Base-by-base conservation (phyloP, 2,888 invertebrate species). In the Tethea ocularis region DNA sequence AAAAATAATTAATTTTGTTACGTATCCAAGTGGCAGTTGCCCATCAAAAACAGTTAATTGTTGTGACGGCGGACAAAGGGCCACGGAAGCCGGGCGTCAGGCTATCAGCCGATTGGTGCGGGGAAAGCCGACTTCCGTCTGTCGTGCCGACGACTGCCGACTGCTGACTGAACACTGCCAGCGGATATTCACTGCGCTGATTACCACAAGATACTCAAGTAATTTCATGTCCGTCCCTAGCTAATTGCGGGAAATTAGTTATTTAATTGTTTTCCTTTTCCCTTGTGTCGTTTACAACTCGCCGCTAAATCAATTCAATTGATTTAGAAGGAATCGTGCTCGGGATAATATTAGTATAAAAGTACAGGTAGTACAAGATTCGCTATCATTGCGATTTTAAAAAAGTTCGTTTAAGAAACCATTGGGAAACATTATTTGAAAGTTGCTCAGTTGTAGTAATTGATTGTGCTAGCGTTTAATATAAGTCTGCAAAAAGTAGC, bases 241-340 rank as follows among this genome's bases (percentile, higher is more conserved):
- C 80, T 91, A 90, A 91, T 89, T 87, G 86, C 79, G 83, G 88
- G 87, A 88, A 91, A 90, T 88, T 78, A 84, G 79, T 83, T 84
- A 86, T 89, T 90, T 88, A 87, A 89, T 89, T 88, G 87, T 88
- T 89, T 89, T 88, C 87, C 87, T 89, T 88, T 86, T 81, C 77
- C 80, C 80, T 76, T 84, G 80, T 76, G 72, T 78, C 72, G 68
- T 78, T 78, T 74, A 74, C 74, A 68, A 62, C 61, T 64, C 61
- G 60, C 61, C 64, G 64, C 70, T 74, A 73, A 79, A 75, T 76
- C 74, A 73, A 72, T 71, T 73, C 72, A 68, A 75, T 69, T 69
- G 71, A 75, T 77, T 75, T 69, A 71, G 68, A 56, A 59, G 61
- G 54, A 62, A 61, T 66, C 66, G 68, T 71, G 71, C 61, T 61